Conservation (phyloP, 2,797 vertebrate species). For the Cirrhinus mrigala region DNA sequence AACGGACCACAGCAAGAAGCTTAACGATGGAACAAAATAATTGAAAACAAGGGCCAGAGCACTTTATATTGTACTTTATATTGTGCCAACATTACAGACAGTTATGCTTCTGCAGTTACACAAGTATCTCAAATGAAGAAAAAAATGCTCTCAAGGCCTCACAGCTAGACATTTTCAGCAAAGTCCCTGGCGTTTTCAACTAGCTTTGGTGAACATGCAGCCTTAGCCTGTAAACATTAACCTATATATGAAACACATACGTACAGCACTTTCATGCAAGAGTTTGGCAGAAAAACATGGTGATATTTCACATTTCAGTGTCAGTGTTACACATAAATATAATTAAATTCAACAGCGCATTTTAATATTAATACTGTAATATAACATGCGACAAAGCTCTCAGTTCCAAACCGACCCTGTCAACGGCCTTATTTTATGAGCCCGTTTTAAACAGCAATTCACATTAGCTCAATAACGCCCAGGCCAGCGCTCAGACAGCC, state of each 20-base stretch:
- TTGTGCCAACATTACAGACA: too few relatives aligned
- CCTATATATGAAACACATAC: not conserved
- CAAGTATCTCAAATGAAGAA: too few relatives aligned
- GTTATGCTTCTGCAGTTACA: too few relatives aligned
- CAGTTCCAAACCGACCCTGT: slow-evolving; percentile 17
- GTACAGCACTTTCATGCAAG: slow-evolving; percentile 20
- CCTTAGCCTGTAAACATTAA: slow-evolving; percentile 9
- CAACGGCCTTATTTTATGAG: slow-evolving; percentile 56
- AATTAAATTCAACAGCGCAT: slow-evolving; percentile 22
- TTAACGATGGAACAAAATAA: too few relatives aligned
- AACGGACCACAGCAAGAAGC: too few relatives aligned
- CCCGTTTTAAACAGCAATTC: slow-evolving; percentile 53
- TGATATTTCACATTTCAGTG: not conserved
- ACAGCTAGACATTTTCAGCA: too few relatives aligned
- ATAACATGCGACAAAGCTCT: slow-evolving; percentile 12
- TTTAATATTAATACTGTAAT: slow-evolving; percentile 6
- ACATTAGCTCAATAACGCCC: slow-evolving; percentile 59
- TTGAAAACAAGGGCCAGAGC: too few relatives aligned
- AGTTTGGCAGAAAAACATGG: not conserved
- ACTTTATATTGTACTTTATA: too few relatives aligned
- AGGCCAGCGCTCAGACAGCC: not conserved
- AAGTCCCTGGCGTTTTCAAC: too few relatives aligned
- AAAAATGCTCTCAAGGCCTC: too few relatives aligned
- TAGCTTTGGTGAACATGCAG: too few relatives aligned
- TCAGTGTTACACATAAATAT: slow-evolving; percentile 19